A percentile compares a stretch with the other conserved stretches of the same genome.
These are phyloP conservation scores for Emydura subglobosa DNA, from an alignment of 2,113 vertebrate species.

Conservation along the genomic window DNA sequence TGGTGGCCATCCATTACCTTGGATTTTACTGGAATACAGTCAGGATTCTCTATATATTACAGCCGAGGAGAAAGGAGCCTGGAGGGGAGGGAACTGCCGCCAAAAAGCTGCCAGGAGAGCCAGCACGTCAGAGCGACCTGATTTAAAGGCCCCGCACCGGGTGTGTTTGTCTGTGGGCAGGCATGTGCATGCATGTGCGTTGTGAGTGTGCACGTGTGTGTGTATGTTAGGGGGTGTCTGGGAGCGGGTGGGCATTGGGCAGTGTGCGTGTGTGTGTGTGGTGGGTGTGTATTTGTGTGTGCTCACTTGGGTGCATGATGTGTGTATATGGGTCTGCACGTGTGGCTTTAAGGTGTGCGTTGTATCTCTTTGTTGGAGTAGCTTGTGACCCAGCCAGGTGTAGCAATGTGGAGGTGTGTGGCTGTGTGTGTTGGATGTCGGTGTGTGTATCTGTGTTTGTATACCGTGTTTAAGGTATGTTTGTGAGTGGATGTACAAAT, in stretches of 20 bases:
- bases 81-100: conserved; percentile 53
- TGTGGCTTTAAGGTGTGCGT: neutral
- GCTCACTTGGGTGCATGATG: neutral
- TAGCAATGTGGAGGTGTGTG: no score
- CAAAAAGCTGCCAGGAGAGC: neutral
- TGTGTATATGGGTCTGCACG: neutral
- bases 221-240: neutral
- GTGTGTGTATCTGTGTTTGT: neutral
- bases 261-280: no score
- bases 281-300: neutral
- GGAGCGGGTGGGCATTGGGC: no score
- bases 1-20: conserved; percentile 78
- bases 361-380: neutral
- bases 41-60: conserved; percentile 57
- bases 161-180: neutral
- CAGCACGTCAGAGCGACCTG: neutral
- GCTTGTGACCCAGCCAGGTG: accelerated
- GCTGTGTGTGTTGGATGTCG: neutral
- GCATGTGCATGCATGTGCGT: no score
- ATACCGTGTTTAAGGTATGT: neutral
- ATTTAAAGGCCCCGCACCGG: neutral
- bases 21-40: conserved; percentile 74
- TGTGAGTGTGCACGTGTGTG: neutral
- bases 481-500: neutral
- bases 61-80: conserved; percentile 13